These are phyloP conservation scores for Sander lucioperca DNA, from an alignment of 2,113 vertebrate species.

Conservation along the genomic window DNA sequence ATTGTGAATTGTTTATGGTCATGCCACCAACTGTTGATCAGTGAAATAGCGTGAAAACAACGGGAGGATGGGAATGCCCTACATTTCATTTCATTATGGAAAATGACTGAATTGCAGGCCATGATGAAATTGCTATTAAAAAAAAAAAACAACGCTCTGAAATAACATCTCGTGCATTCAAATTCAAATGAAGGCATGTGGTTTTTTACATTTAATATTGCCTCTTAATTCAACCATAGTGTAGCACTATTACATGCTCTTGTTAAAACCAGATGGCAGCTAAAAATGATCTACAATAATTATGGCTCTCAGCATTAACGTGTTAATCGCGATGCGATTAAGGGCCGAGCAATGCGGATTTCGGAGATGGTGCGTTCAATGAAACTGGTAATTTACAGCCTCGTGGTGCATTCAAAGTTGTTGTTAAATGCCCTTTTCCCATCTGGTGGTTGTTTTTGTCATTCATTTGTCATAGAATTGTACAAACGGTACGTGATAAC, in stretches of 20 bases:
- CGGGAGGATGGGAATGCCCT: not conserved
- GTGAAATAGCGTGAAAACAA: not conserved
- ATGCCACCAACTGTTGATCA: not conserved
- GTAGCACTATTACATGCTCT: not conserved
- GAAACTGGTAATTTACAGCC: too few species aligned
- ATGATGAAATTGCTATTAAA: not conserved
- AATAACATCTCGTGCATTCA: not conserved
- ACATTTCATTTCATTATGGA: not conserved
- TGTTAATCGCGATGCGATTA: too few species aligned
- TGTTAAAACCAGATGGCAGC: conserved; percentile 7
- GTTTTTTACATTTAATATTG: not conserved
- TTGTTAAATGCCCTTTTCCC: too few species aligned
- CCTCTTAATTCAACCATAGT: not conserved
- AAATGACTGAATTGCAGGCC: conserved; percentile 2
- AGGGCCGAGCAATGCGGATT: too few species aligned
- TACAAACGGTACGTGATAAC: not conserved
- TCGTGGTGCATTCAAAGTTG: too few species aligned
- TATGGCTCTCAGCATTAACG: too few species aligned
- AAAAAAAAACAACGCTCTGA: not conserved
- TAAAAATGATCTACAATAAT: not conserved
- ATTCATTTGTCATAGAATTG: too few species aligned
- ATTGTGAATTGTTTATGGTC: not conserved
- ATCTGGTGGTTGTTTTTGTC: too few species aligned
- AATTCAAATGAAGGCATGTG: not conserved
- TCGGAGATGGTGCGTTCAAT: too few species aligned